phyloP scores from a whole-genome alignment of 2,888 invertebrate species.

The Pachydiplax longipennis region DNA sequence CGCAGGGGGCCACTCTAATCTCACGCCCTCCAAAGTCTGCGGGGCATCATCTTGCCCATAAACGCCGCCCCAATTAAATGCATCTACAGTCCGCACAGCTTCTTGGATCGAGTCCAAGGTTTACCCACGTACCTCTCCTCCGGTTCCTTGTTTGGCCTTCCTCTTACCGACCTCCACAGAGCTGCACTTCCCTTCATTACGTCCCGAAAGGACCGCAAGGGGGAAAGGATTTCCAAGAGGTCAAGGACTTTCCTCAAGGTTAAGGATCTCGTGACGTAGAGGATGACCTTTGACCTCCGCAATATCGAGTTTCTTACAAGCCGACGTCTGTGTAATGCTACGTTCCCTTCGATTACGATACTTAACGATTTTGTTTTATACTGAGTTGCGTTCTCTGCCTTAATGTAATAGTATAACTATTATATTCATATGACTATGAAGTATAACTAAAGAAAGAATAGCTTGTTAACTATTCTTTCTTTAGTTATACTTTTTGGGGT shows the following conservation, averaged over 20 bases:
- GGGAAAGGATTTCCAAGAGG: neutral
- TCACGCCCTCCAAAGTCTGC: neutral
- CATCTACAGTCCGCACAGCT: neutral
- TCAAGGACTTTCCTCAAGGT: conserved; percentile 38
- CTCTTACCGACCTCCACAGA: neutral
- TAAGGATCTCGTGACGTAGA: conserved; percentile 19
- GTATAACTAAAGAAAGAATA: no score
- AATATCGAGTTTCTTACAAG: neutral
- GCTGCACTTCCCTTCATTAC: conserved; percentile 9
- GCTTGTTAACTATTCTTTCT: no score
- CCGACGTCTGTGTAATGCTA: neutral
- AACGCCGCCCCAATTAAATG: conserved; percentile 13
- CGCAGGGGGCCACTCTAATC: neutral
- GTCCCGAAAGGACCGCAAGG: neutral
- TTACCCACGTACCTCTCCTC: neutral
- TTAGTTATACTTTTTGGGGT: no score
- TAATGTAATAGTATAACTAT: no score
- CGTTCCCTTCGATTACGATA: neutral
- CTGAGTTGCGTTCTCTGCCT: no score
- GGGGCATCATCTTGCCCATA: neutral
- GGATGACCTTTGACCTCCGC: conserved; percentile 24
- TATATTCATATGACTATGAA: no score
- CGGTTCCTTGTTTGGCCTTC: neutral
- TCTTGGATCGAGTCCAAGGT: neutral
- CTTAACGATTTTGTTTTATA: no score